Conservation (phyloP, 2,113 vertebrate genomes). For the Athene cunicularia region DNA sequence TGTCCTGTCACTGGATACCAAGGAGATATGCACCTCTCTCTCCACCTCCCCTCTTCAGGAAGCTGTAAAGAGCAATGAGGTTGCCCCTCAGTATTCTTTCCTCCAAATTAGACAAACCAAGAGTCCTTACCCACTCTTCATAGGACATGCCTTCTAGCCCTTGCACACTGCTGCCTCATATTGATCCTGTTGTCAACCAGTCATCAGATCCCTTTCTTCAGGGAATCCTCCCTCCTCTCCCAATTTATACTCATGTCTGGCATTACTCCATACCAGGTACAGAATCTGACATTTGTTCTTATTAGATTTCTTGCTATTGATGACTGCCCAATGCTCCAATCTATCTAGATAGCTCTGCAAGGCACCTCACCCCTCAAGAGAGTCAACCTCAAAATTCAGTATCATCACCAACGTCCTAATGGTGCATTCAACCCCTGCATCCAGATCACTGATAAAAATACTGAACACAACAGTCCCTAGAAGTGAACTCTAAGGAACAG, state of each 20-base stretch:
- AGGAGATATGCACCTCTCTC: not conserved
- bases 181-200: too few relatives aligned
- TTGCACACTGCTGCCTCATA: too few relatives aligned
- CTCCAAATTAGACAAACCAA: too few relatives aligned
- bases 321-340: not conserved
- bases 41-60: not conserved
- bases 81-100: too few relatives aligned
- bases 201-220: not conserved
- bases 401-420: not conserved
- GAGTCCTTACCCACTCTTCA: too few relatives aligned
- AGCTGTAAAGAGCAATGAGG: too few relatives aligned
- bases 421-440: not conserved
- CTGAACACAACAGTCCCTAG: not conserved
- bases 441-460: not conserved
- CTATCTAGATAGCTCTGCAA: not conserved
- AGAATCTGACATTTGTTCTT: not conserved
- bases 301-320: not conserved
- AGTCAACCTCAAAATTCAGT: not conserved
- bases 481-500: not conserved
- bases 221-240: not conserved
- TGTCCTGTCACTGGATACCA: rapidly evolving
- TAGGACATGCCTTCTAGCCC: too few relatives aligned
- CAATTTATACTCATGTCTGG: rapidly evolving
- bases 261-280: not conserved
- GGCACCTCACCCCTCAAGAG: not conserved